Evolutionary conservation across 92 coral and sea anemone genomes (phyloP).

Genomic region (Desmophyllum pertusum): DNA sequence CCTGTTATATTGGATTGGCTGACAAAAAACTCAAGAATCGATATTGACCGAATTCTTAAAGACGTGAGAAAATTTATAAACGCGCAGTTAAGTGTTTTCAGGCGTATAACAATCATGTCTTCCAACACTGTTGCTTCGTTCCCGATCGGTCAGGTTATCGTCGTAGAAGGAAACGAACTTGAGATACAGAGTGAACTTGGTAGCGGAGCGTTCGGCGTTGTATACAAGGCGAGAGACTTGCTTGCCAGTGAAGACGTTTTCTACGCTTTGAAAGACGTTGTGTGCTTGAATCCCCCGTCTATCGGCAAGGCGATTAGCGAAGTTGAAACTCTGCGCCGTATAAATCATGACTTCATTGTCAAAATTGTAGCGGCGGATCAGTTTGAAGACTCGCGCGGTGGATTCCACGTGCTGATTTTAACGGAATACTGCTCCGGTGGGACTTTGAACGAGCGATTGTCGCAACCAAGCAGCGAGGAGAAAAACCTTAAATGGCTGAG

Average conservation of each 20-base stretch:
- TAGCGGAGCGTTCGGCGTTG: conserved; percentile 74
- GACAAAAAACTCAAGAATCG: neutral
- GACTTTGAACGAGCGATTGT: conserved; percentile 66
- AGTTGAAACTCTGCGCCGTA: conserved; percentile 56
- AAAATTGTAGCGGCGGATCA: conserved; percentile 59
- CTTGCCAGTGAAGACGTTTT: conserved; percentile 23
- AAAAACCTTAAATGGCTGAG: conserved; percentile 78
- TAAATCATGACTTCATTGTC: conserved; percentile 59
- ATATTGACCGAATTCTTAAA: conserved; percentile 13
- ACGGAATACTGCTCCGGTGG: conserved; percentile 89
- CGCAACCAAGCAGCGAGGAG: conserved; percentile 64
- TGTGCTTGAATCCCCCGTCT: conserved; percentile 50
- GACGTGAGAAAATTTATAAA: conserved; percentile 1
- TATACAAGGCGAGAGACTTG: conserved; percentile 49
- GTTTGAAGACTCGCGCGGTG: conserved; percentile 38
- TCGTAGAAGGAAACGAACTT: conserved; percentile 49
- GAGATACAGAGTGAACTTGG: conserved; percentile 58
- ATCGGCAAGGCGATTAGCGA: conserved; percentile 62
- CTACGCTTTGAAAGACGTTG: conserved; percentile 70
- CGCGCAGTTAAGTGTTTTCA: neutral
- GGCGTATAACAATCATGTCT: conserved; percentile 13
- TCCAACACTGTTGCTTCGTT: conserved; percentile 2
- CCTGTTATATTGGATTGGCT: conserved; percentile 13
- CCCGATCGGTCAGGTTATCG: conserved; percentile 36
- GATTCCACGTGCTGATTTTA: conserved; percentile 50